phyloP scores from a whole-genome alignment of 1,140 invertebrate genomes.

The Rhizoglyphus robini region DNA sequence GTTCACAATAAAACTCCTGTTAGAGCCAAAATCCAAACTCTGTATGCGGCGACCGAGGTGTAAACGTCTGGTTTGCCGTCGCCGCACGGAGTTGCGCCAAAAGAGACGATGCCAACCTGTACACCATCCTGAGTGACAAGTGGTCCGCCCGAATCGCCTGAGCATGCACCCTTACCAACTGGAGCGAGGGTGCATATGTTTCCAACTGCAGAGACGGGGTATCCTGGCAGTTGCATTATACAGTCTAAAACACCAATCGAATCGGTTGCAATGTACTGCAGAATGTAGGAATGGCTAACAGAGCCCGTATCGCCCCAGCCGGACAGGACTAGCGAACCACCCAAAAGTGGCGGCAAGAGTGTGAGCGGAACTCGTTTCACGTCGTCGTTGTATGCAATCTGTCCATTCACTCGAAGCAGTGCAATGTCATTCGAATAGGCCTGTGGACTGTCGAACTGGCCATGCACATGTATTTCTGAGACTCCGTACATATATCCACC shows the following conservation, averaged over 20 bases:
- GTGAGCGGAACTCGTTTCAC: not conserved
- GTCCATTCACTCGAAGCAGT: not conserved
- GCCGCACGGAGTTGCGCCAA: too few species aligned
- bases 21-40: too few species aligned
- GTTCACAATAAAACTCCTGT: too few species aligned
- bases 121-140: too few species aligned
- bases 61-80: too few species aligned
- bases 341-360: not conserved
- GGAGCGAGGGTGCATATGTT: not conserved
- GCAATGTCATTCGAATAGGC: not conserved
- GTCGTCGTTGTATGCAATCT: not conserved
- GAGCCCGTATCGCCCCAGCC: not conserved
- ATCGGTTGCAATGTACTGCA: not conserved
- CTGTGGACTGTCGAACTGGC: not conserved
- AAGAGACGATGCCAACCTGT: too few species aligned
- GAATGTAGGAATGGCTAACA: not conserved
- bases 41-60: too few species aligned
- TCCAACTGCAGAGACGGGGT: too few species aligned
- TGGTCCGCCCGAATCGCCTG: too few species aligned
- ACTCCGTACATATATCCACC: not conserved
- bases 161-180: not conserved
- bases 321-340: not conserved
- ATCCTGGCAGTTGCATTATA: not conserved
- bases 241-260: not conserved
- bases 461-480: not conserved